Percentiles rank a stretch among this genome's conserved stretches.
These are phyloP conservation scores for Gastrophysa polygoni DNA, from an alignment of 2,888 invertebrate species.

Conservation along the genomic window DNA sequence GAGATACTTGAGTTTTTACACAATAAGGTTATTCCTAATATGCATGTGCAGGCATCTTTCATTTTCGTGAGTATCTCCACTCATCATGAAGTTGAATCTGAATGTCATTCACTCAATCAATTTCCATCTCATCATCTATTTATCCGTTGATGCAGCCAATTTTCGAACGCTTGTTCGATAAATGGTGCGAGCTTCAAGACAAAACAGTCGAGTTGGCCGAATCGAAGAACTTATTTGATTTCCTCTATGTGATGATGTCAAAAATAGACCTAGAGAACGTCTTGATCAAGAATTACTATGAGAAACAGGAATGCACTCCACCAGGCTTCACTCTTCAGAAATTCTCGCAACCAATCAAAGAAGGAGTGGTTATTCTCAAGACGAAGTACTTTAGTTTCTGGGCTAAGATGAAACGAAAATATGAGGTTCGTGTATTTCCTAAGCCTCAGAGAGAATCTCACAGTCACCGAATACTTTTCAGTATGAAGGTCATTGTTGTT, in stretches of 20 bases:
- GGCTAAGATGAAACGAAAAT: constrained; percentile 50
- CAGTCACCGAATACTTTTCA: constrained; percentile 43
- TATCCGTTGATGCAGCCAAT: constrained; percentile 70
- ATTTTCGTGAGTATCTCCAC: constrained; percentile 13
- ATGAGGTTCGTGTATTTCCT: background rate
- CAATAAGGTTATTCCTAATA: constrained; percentile 5
- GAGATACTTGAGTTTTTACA: background rate
- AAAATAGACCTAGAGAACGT: constrained; percentile 21
- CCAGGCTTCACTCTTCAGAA: background rate
- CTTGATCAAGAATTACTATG: constrained; percentile 21
- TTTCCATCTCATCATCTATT: background rate
- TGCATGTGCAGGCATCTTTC: background rate
- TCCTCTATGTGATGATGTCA: constrained; percentile 50
- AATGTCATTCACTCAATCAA: background rate
- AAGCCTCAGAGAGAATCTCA: background rate
- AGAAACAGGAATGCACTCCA: background rate
- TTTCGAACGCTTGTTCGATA: constrained; percentile 74
- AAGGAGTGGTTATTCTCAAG: background rate
- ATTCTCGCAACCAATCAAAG: background rate
- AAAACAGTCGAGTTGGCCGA: constrained; percentile 63
- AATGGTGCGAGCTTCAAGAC: constrained; percentile 80
- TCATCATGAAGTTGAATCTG: background rate
- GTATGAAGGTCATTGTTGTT: constrained; percentile 72
- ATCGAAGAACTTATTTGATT: constrained; percentile 63
- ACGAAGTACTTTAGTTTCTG: background rate